Percentiles rank a stretch among this genome's conserved stretches.
Conservation (phyloP, 2,888 invertebrate genomes). For the Macrophya alboannulata region DNA sequence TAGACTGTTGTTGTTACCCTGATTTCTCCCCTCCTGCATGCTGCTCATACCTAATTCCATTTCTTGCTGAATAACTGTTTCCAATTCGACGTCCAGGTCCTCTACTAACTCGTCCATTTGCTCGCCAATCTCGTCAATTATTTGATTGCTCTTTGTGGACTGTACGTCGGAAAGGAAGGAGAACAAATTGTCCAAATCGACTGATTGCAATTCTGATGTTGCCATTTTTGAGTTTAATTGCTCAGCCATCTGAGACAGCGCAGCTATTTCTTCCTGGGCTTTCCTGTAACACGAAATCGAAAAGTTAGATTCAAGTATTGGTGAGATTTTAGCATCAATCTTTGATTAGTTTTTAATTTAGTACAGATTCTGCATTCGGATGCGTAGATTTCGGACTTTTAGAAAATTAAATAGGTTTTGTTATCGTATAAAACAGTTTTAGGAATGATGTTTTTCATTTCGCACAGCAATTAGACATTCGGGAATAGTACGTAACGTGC, state of each 20-base stretch:
- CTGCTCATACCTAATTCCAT: conserved; percentile 76
- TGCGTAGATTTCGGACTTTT: neutral
- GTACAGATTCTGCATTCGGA: neutral
- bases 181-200: conserved; percentile 94
- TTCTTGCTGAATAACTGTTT: conserved; percentile 85
- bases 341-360: neutral
- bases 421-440: neutral
- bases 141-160: conserved; percentile 83
- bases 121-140: conserved; percentile 92
- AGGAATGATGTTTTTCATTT: neutral
- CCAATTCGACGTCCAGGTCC: conserved; percentile 90
- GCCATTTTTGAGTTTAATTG: conserved; percentile 85
- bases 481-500: conserved; percentile 16
- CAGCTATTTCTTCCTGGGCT: conserved; percentile 87
- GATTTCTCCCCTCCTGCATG: conserved; percentile 62
- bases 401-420: neutral
- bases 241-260: conserved; percentile 88
- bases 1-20: conserved; percentile 56
- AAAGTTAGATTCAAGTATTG: neutral
- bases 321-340: neutral
- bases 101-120: conserved; percentile 92
- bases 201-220: conserved; percentile 84
- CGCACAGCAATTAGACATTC: neutral
- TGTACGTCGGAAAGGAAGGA: conserved; percentile 91
- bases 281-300: conserved; percentile 80